Base-by-base conservation (phyloP, 2,888 invertebrate species). In the Sturmia bella region DNA sequence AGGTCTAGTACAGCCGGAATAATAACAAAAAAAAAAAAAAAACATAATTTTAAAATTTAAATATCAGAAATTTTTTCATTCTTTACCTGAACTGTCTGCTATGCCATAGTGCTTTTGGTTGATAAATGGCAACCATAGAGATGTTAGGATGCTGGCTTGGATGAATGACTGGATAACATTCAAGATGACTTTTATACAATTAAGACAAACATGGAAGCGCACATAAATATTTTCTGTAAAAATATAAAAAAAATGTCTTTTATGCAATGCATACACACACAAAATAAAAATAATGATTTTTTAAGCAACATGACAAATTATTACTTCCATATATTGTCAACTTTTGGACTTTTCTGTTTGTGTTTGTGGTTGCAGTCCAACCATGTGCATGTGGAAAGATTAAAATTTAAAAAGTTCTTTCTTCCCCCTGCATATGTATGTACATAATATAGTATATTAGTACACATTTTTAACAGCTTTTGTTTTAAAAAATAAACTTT, bases 181-280 rank as follows among this genome's bases (percentile, higher is more conserved):
- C 54, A 75, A 74, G 74, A 74, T 70, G 64, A 82, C 82, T 82
- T 82, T 52, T 61, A 69, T 75, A 70, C 74, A 83, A 83, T 76
- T 77, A 77, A 41, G 68, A 52, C 77, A 74, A 77, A 80, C 80
- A 80, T 74, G 72, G 76, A 27, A 77, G 73, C 45, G 69, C 66
- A 69, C 66, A 59, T 80, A 63, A 63, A 80, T 73, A 80, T 69
- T 80, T 69, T 69, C 52, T 69, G 63, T 66, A 27, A 27, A 27
- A 6, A 27, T 4, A 27, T 4, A 27, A 27, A 27, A 59, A 19
- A 66, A 73, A 76, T 77, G 68, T 83, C 45, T 56, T 45, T 59
- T 64, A 52, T 59, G 19, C n/a, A 15, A 27, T 45, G 45, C 54
- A 27, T 3, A 11, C 37, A 11, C 24, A 27, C 4, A 45, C 11